These are phyloP conservation scores for Eudemis profundana DNA, from an alignment of 2,888 invertebrate species.

Conservation along the genomic window DNA sequence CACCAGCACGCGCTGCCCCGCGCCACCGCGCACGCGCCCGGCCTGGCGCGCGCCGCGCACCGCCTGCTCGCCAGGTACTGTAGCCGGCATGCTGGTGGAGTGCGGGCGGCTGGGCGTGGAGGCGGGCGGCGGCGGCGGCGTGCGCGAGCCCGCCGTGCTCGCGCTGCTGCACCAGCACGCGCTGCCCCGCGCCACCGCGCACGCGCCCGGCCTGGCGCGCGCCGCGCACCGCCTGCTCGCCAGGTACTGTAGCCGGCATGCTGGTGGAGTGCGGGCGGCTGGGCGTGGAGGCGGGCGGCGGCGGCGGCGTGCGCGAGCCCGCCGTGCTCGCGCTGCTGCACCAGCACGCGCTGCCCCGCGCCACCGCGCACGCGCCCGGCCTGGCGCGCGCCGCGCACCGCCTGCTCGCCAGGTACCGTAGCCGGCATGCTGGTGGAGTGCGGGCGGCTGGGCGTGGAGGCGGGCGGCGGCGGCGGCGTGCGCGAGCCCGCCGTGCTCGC, in stretches of 20 bases:
- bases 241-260: no score
- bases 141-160: conserved; percentile 70
- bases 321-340: conserved; percentile 47
- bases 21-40: conserved; percentile 48
- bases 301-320: conserved; percentile 44
- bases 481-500: conserved; percentile 12
- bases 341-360: conserved; percentile 15
- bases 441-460: no score
- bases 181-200: conserved; percentile 68
- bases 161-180: conserved; percentile 71
- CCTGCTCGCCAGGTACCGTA: conserved; percentile 47
- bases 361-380: conserved; percentile 12
- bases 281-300: background rate
- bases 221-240: conserved; percentile 73
- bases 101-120: conserved; percentile 51
- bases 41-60: conserved; percentile 61
- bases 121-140: conserved; percentile 73
- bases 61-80: conserved; percentile 90
- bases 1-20: conserved; percentile 7
- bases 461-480: conserved; percentile 43
- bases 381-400: conserved; percentile 49
- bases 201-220: conserved; percentile 69
- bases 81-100: no score
- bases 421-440: conserved; percentile 45
- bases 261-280: no score